phyloP scores from a whole-genome alignment of 2,113 vertebrate species.

The Phalacrocorax pelagicus region DNA sequence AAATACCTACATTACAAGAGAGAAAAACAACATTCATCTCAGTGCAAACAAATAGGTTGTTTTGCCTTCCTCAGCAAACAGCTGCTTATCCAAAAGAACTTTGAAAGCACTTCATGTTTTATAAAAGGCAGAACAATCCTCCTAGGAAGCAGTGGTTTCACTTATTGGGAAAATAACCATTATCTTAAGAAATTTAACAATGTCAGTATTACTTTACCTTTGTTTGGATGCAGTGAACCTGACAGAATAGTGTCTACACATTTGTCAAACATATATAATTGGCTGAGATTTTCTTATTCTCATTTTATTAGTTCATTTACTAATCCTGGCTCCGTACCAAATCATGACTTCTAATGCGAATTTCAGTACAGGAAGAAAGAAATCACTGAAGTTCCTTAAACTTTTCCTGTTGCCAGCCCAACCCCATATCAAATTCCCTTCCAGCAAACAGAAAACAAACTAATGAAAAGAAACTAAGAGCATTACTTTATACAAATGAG shows the following conservation, averaged over 20 bases:
- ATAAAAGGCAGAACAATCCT: background rate
- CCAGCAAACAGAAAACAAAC: slow-evolving; percentile 25
- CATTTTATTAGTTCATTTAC: background rate
- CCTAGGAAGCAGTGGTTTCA: background rate
- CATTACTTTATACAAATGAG: slow-evolving; percentile 17
- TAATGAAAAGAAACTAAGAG: background rate
- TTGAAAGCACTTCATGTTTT: background rate
- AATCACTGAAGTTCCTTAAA: background rate
- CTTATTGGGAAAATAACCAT: background rate
- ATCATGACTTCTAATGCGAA: background rate
- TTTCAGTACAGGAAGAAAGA: background rate
- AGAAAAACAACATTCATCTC: background rate
- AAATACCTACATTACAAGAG: background rate
- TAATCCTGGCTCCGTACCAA: background rate
- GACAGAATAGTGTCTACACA: background rate
- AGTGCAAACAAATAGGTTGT: background rate
- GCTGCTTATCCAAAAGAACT: background rate
- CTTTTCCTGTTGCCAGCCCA: background rate
- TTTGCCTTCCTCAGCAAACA: background rate
- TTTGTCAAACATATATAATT: background rate
- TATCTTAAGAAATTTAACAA: background rate
- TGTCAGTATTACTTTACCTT: background rate
- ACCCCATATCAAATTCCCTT: slow-evolving; percentile 1
- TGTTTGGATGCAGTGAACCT: background rate
- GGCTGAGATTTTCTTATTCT: background rate